Base-by-base conservation (phyloP, 2,797 vertebrate genomes). In the Rachycentron canadum region DNA sequence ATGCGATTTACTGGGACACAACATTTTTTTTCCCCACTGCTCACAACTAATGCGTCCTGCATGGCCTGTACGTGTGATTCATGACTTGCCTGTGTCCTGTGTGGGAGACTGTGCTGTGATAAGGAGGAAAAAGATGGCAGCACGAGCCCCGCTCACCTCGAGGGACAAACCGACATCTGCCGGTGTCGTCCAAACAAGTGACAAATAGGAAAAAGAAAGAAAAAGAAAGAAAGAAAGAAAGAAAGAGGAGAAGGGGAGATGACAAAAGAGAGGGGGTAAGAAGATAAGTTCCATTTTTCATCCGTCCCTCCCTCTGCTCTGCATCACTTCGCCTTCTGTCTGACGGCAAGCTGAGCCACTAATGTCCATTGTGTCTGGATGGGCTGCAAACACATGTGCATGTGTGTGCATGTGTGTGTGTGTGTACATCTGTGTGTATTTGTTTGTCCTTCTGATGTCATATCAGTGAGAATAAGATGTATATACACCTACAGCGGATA, bases 301-400 rank as follows among this genome's bases (percentile, higher is more conserved):
- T 78, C 66, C 12, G 10, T 90, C 84, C 85, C 86, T 88, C 90
- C 88, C 88, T 88, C 86, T 74, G 79, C 85, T 91, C 84, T 87
- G 89, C 90, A 91, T 92, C 89, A 78, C 85, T 85, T 93, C 89
- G 73, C 91, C 88, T 88, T 88, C 90, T 90, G 92, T 91, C 91
- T 92, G 89, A 92, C 36, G 65, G 89, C 90, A 92, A 92, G 90
- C 93, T 91, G 91, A 94, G 89, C 79, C 75, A 55, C 93, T 95
- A 94, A 95, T 95, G 93, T 92, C 94, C 86, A 94, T 95, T 95
- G 95, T 94, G 94, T 95, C 92, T 95, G 90, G 85, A 82, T 86
- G 78, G 59, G 78, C 65, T 88, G 87, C 69, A 86, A 74, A 68
- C 56, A 66, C 60, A 68, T 59, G 59, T 40, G 7, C 25, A n/a